phyloP scores from a whole-genome alignment of 2,113 vertebrate genomes.

The Oryctolagus cuniculus region DNA sequence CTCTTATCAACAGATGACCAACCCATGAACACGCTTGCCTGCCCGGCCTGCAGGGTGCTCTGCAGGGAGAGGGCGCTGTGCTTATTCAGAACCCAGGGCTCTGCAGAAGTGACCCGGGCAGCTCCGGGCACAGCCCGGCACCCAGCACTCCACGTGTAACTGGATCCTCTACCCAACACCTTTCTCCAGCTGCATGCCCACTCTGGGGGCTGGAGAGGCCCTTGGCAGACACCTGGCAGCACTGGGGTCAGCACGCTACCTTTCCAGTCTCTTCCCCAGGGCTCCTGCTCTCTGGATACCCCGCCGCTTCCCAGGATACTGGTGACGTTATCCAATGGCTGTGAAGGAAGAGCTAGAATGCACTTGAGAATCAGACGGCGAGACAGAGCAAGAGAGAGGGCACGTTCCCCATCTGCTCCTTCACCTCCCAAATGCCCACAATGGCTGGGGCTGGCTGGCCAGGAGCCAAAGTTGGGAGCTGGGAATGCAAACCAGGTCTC shows the following conservation, averaged over 20 bases:
- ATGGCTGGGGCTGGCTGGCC: too few species aligned
- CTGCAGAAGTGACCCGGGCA: background rate
- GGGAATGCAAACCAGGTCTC: too few species aligned
- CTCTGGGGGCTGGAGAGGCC: background rate
- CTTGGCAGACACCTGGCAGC: background rate
- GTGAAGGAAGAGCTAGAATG: background rate
- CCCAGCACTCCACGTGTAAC: background rate
- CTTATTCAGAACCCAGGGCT: background rate
- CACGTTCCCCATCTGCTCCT: too few species aligned
- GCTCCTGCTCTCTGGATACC: background rate
- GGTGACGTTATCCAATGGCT: background rate
- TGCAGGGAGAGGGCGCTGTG: background rate
- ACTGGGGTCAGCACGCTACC: background rate
- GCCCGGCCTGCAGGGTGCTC: background rate
- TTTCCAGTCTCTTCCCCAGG: background rate
- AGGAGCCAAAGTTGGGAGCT: too few species aligned
- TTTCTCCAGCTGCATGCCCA: background rate
- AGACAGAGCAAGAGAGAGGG: too few species aligned
- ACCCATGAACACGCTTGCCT: background rate
- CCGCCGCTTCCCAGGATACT: background rate
- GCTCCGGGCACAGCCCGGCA: background rate
- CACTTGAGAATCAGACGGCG: too few species aligned
- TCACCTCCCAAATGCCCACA: too few species aligned
- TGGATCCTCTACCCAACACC: background rate
- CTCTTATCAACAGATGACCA: conserved; percentile 58